Evolutionary conservation across 2,888 invertebrate species (phyloP).

Genomic region (Nasonia oneida): DNA sequence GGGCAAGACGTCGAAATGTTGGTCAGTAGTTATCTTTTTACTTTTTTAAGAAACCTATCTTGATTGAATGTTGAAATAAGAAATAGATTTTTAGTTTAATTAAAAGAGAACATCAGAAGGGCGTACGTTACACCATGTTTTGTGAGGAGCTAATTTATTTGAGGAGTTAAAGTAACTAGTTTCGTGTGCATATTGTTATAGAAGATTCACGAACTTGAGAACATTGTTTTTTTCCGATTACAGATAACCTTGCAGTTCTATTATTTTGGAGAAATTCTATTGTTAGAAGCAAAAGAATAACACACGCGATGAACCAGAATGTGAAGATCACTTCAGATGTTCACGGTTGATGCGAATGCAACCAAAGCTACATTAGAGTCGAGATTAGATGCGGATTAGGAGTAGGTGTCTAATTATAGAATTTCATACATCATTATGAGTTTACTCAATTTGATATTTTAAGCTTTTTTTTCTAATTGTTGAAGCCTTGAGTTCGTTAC

Average conservation of each 20-base stretch:
- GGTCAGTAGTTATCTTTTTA: background rate
- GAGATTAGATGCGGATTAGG: background rate
- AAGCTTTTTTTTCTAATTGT: background rate
- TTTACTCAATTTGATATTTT: background rate
- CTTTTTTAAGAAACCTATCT: background rate
- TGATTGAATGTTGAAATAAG: too few species aligned
- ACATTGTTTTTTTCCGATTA: background rate
- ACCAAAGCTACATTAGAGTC: background rate
- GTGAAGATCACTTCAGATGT: background rate
- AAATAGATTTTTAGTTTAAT: too few species aligned
- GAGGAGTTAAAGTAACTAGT: background rate
- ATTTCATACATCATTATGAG: background rate
- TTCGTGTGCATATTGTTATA: background rate
- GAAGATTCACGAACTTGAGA: slow-evolving; percentile 2
- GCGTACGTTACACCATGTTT: too few species aligned
- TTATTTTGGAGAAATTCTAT: slow-evolving; percentile 33
- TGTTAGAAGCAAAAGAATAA: slow-evolving; percentile 22
- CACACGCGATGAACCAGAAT: slow-evolving; percentile 2
- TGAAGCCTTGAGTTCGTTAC: slow-evolving; percentile 33
- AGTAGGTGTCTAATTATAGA: background rate
- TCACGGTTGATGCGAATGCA: background rate
- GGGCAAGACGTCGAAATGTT: too few species aligned
- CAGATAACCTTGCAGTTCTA: slow-evolving; percentile 1
- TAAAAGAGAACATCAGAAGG: too few species aligned
- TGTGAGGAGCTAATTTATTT: background rate